These are phyloP conservation scores for Eristalis pertinax DNA, from an alignment of 2,888 invertebrate species.

Conservation along the genomic window DNA sequence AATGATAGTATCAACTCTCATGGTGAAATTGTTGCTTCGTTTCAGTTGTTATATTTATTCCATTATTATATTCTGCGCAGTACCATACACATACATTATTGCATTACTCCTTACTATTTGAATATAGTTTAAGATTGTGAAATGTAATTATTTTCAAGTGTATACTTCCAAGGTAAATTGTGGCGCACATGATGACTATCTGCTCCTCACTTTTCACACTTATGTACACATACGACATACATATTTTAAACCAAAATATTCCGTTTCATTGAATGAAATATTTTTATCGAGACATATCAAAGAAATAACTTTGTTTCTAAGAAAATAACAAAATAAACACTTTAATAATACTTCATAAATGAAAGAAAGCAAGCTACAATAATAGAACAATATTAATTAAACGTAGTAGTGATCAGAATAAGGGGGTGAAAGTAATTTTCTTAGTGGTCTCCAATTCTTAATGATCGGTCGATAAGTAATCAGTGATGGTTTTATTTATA, in stretches of 20 bases:
- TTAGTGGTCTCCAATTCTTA: neutral
- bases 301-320: neutral
- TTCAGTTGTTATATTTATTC: neutral
- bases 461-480: neutral
- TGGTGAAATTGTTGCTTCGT: conserved; percentile 31
- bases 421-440: neutral
- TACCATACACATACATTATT: neutral
- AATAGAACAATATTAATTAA: neutral
- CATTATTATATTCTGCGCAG: neutral
- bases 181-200: conserved; percentile 40
- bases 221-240: neutral
- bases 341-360: neutral
- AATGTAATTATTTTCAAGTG: neutral
- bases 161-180: conserved; percentile 26
- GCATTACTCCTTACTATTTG: neutral
- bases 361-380: neutral
- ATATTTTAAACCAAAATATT: conserved; percentile 9
- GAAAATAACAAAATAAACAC: neutral
- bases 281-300: neutral
- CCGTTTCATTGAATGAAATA: neutral
- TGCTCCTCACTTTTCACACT: neutral
- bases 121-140: neutral
- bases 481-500: neutral
- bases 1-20: conserved; percentile 40
- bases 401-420: neutral